Base-by-base conservation (phyloP, 2,888 invertebrate genomes). In the Tachina grossa region DNA sequence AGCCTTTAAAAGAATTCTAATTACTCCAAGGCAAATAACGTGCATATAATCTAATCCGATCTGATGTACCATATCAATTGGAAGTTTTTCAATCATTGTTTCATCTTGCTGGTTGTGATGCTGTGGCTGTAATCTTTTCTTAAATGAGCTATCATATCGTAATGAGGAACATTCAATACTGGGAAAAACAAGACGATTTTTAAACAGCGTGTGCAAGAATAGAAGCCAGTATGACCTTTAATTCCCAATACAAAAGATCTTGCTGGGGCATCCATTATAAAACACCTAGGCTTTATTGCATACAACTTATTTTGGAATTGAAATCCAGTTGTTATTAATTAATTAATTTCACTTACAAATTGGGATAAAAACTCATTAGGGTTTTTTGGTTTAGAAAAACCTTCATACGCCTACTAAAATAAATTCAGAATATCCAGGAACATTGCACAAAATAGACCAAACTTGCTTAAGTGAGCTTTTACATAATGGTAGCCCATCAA, bases 401-500 rank as follows among this genome's bases (percentile, higher is more conserved):
- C 31, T 31, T 31, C 31, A 31, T 31, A 31, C 31, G 31, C 31
- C 31, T 31, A 31, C 31, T 31, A 31, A 31, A 31, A 31, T 2
- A 31, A 31, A 2, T 31, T 31, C 31, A 31, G 31, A 2, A 31
- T 31, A 31, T 31, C 31, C 31, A 78, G 59, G 49, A 39, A 31
- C 53, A 78, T 66, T 77, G 14, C 51, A 9, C 19, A 85, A 41
- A 16, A 85, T 85, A 31, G 75, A 75, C 82, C 85, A 83, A 6
- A 83, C 65, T 69, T 82, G 61, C 8, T 61, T 72, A 16, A 4
- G 55, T 51, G 85, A 85, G 22, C 78, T 79, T 74, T 82, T 83
- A 16, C 57, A 31, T 31, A 31, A 31, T 31, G 31, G 31, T 31
- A 31, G 31, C 31, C 31, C 31, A 61, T 83, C 85, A 74, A 83